These are phyloP conservation scores for Proterorhinus semilunaris DNA, from an alignment of 2,113 vertebrate genomes.

Conservation along the genomic window DNA sequence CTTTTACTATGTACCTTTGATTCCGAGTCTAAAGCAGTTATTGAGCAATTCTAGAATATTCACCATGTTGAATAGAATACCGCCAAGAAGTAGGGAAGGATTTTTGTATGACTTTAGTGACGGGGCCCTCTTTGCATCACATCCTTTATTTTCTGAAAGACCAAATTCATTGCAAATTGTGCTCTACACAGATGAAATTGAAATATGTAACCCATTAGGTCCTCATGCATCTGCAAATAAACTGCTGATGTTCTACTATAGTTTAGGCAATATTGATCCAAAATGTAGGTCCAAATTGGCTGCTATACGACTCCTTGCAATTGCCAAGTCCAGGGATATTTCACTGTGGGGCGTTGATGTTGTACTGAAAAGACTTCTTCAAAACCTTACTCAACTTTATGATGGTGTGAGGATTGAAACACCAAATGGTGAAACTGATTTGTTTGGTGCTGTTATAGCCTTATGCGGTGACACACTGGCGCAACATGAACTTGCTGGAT, in stretches of 20 bases:
- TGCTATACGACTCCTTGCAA: background rate
- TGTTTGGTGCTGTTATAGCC: constrained; percentile 14
- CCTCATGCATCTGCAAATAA: constrained; percentile 2
- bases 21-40: too few species aligned
- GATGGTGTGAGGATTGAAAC: constrained; percentile 16
- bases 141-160: too few species aligned
- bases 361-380: constrained; percentile 6
- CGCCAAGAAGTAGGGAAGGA: constrained; percentile 16
- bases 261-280: background rate
- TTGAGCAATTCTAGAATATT: constrained; percentile 17
- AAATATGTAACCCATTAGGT: background rate
- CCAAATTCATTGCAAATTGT: constrained; percentile 2
- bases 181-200: constrained; percentile 6
- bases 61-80: constrained; percentile 5
- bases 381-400: constrained; percentile 17
- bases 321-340: background rate
- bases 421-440: constrained; percentile 11
- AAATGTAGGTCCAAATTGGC: background rate
- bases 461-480: constrained; percentile 26
- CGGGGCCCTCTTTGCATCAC: constrained; percentile 14
- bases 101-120: constrained; percentile 23
- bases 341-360: constrained; percentile 19
- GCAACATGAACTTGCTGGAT: constrained; percentile 17
- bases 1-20: too few species aligned
- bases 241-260: background rate